Evolutionary conservation across 2,888 invertebrate genomes (phyloP), one percentile per base, ranked within the genome.

Genomic region (Druceiella hillmani): DNA sequence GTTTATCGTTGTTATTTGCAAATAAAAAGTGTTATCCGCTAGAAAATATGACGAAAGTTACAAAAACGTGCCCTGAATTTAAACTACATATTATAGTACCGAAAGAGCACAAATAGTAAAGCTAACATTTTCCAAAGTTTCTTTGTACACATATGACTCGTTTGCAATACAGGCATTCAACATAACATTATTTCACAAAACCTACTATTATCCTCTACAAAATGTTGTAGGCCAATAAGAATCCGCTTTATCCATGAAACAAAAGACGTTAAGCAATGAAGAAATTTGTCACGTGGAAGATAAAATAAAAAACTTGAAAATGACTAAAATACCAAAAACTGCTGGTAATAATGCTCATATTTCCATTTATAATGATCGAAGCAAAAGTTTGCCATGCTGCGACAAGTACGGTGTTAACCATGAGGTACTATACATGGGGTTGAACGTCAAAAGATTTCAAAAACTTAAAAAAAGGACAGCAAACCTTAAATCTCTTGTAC

Each of bases 361-460:
- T 53, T 35, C n/a, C 45, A 16, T 37, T 50, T 4, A 54, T 54
- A 11, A 55, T 55, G 55, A 45, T 57, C 5, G 56, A 56, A 38
- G 55, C 46, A 3, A 57, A 56, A 33, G 52, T 57, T 4, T 55
- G 51, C 34, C 56, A 58, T 48, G 53, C 54, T 27, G 50, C 51
- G 3, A 52, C 54, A 10, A 43, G 52, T 17, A 56, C 54, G 9
- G 37, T 40, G 31, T 56, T 53, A 7, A 51, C 54, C 7, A 51
- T 48, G 50, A 50, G 47, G 22, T 59, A 55, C 31, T 57, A 54
- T 34, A 50, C 57, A 33, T 55, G 55, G 38, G 50, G 48, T 27
- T 32, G 34, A 14, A 55, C 55, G 20, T 53, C 54, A 2, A 54
- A 51, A 49, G 43, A 53, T 26, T 57, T 57, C 36, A 55, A 55